Evolutionary conservation across 2,888 invertebrate species (phyloP).

Genomic region (Melinaea menophilus): DNA sequence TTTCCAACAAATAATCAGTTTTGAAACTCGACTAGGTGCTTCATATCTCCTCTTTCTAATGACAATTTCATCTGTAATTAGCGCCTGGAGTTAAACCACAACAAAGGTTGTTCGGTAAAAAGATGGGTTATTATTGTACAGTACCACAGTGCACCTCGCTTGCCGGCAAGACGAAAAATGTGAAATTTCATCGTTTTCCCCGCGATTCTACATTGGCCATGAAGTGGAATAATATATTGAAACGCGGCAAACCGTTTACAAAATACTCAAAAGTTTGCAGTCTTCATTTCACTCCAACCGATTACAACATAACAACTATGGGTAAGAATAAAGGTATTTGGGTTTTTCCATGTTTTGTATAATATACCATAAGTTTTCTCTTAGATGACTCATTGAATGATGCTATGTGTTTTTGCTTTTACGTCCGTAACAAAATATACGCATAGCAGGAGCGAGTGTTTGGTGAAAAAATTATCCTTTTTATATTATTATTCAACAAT

Average conservation of each 20-base stretch:
- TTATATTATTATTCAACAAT: no score
- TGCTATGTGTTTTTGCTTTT: constrained; percentile 23
- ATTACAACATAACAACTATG: constrained; percentile 75
- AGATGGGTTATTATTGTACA: constrained; percentile 76
- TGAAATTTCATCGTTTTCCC: constrained; percentile 73
- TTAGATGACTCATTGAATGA: constrained; percentile 46
- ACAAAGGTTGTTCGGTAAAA: constrained; percentile 48
- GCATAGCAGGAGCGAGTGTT: no score
- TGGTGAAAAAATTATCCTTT: no score
- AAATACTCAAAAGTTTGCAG: constrained; percentile 76
- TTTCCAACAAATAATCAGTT: constrained; percentile 56
- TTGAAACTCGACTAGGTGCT: constrained; percentile 34
- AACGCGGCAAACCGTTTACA: constrained; percentile 71
- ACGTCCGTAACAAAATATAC: not conserved
- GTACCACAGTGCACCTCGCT: constrained; percentile 75
- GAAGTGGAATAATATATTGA: constrained; percentile 68
- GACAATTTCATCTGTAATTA: constrained; percentile 36
- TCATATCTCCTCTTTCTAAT: constrained; percentile 39
- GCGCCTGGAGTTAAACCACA: constrained; percentile 37
- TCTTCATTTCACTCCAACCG: constrained; percentile 67
- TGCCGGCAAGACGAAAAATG: constrained; percentile 76
- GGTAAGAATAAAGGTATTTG: constrained; percentile 74
- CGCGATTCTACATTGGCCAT: constrained; percentile 62
- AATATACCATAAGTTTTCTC: constrained; percentile 41
- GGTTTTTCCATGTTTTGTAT: constrained; percentile 60